Base-by-base conservation (phyloP, 2,888 invertebrate genomes). In the Drosophila bunnanda region DNA sequence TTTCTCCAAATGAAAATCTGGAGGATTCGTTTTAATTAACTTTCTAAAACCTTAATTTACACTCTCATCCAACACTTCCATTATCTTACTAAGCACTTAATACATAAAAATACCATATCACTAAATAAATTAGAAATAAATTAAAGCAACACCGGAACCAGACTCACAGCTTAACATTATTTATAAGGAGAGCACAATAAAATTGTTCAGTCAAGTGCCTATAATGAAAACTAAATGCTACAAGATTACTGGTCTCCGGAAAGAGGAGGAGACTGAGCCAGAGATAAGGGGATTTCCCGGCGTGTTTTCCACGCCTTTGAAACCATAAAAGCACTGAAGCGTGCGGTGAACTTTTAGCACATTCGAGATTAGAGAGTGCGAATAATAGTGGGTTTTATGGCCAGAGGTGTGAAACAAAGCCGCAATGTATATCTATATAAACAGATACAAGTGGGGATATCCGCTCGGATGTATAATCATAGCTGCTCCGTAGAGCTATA, bases 161-260 rank as follows among this genome's bases (percentile, higher is more conserved):
- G 56, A 25, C 15, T n/a, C 41, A 17, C 56, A 71, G 72, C 71
- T 75, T 74, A 71, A 61, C 48, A 68, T 69, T 79, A 79, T 84
- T 75, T 74, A 64, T 56, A 64, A 52, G 52, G 41, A 32, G 13
- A n/a, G 20, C 12, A 53, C 34, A 53, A 67, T 53, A 46, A 34
- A 70, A 43, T 41, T 76, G 83, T 70, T 78, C 83, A 85, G 75
- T 81, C 83, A 81, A 83, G 80, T 83, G 83, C 13, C 75, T 78
- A 76, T 83, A 85, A 84, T 84, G 85, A 78, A 84, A 84, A 85
- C 83, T 81, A 83, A 84, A 84, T 81, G 81, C 75, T 66, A 48
- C 72, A 76, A 66, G 76, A 69, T 72, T 66, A 54, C 57, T 39
- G 30, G 48, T 54, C 57, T 34, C 28, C 43, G 30, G 61, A 28